A percentile compares a stretch with the other conserved stretches of the same genome.
Evolutionary conservation across 2,797 vertebrate genomes (phyloP).

Genomic region (Eutrigla gurnardus): DNA sequence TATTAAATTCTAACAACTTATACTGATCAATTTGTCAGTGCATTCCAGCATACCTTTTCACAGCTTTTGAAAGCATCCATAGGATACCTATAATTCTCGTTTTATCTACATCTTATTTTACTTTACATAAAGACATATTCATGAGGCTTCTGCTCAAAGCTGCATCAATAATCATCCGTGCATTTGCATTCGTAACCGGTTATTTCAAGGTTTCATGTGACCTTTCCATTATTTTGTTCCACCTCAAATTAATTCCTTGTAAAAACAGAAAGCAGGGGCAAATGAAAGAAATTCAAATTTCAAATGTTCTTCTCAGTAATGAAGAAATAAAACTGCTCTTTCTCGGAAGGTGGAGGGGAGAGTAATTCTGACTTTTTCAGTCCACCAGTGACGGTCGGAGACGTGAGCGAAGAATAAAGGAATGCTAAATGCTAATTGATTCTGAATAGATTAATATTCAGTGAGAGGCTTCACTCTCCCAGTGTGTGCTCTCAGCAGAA

Average conservation of each 20-base stretch:
- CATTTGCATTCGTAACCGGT: background rate
- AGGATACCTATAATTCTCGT: background rate
- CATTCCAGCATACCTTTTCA: background rate
- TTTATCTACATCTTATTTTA: background rate
- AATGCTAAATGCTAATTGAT: slow-evolving; percentile 42
- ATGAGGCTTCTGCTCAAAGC: slow-evolving; percentile 6
- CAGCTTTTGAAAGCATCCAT: background rate
- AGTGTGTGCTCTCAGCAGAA: slow-evolving; percentile 32
- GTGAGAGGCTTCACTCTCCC: slow-evolving; percentile 28
- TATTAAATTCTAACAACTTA: background rate
- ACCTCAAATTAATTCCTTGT: slow-evolving; percentile 9
- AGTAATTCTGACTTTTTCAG: slow-evolving; percentile 20
- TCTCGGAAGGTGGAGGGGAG: slow-evolving; percentile 4
- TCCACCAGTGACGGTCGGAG: slow-evolving; percentile 28
- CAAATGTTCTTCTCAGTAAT: slow-evolving; percentile 37
- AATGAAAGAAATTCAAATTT: slow-evolving; percentile 22
- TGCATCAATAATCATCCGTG: slow-evolving; percentile 32
- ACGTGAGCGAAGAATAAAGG: slow-evolving; percentile 23
- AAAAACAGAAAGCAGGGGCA: slow-evolving; percentile 26
- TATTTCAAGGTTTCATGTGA: slow-evolving; percentile 5
- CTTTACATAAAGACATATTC: background rate
- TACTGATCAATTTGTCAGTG: background rate
- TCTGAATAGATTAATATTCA: slow-evolving; percentile 54
- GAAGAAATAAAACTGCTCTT: slow-evolving; percentile 18
- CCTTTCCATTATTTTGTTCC: slow-evolving; percentile 7